phyloP scores from a whole-genome alignment of 2,888 invertebrate species.

The Coremacera marginata region DNA sequence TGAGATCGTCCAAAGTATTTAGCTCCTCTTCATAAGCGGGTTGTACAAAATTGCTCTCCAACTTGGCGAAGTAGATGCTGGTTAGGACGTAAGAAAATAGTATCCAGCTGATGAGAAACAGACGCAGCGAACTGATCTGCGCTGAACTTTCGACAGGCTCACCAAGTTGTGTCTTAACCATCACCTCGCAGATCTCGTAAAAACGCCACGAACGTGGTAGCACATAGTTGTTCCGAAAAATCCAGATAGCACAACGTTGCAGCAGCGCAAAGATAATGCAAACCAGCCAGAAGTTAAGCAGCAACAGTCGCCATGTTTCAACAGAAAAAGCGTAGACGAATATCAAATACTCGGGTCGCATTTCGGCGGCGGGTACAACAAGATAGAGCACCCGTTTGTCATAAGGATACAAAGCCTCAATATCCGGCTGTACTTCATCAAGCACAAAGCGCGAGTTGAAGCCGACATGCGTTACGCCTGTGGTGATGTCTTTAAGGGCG shows the following conservation, averaged over 20 bases:
- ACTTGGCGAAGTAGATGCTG: slow-evolving; percentile 62
- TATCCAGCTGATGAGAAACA: slow-evolving; percentile 62
- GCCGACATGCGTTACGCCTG: slow-evolving; percentile 54
- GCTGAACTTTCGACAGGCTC: slow-evolving; percentile 57
- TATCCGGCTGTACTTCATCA: slow-evolving; percentile 47
- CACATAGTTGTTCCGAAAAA: slow-evolving; percentile 34
- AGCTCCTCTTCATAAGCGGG: slow-evolving; percentile 60
- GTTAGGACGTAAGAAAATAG: slow-evolving; percentile 63
- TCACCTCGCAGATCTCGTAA: slow-evolving; percentile 56
- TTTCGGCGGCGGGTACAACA: slow-evolving; percentile 60
- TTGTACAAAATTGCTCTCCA: slow-evolving; percentile 64
- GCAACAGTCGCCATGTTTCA: slow-evolving; percentile 55
- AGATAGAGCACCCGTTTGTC: slow-evolving; percentile 53
- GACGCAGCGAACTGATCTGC: slow-evolving; percentile 56
- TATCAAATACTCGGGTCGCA: slow-evolving; percentile 58
- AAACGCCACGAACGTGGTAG: slow-evolving; percentile 21
- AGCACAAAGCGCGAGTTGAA: slow-evolving; percentile 60
- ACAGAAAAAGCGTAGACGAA: slow-evolving; percentile 57
- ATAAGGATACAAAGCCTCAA: slow-evolving; percentile 59
- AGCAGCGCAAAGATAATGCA: slow-evolving; percentile 41
- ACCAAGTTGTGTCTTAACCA: slow-evolving; percentile 59
- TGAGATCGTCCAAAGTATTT: slow-evolving; percentile 54
- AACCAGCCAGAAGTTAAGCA: slow-evolving; percentile 52
- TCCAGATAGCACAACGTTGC: slow-evolving; percentile 38
- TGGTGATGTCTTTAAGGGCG: slow-evolving; percentile 53